These are phyloP conservation scores for Lasioglossum calceatum DNA, from an alignment of 2,888 invertebrate species.

Conservation along the genomic window DNA sequence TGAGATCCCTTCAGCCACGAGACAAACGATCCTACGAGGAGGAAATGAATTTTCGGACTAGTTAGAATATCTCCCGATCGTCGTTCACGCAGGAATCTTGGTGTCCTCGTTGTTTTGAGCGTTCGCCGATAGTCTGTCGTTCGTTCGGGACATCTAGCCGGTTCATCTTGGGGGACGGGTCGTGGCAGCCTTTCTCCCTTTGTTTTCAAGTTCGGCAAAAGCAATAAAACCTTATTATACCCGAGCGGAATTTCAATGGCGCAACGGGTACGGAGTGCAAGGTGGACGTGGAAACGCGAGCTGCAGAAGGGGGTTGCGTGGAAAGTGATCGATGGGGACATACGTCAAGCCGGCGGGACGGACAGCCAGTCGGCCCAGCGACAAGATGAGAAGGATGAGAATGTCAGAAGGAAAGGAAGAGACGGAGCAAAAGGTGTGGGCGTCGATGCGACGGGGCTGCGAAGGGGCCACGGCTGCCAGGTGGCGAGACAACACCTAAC, in stretches of 20 bases:
- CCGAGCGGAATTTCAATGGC: conserved; percentile 78
- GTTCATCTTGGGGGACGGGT: conserved; percentile 19
- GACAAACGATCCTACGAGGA: conserved; percentile 4
- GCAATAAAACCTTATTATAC: conserved; percentile 78
- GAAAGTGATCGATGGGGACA: conserved; percentile 80
- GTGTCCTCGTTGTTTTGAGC: neutral
- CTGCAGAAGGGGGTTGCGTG: conserved; percentile 64
- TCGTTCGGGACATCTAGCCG: neutral
- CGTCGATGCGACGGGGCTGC: conserved; percentile 32
- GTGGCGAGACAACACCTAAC: conserved; percentile 79
- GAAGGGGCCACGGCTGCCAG: conserved; percentile 70
- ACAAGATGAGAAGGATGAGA: conserved; percentile 70
- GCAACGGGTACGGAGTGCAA: conserved; percentile 56
- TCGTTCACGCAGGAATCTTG: conserved; percentile 6
- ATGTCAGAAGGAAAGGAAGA: conserved; percentile 60
- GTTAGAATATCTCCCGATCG: conserved; percentile 26
- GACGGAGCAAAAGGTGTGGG: conserved; percentile 54
- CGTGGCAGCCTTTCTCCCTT: conserved; percentile 56
- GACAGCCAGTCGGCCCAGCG: conserved; percentile 67
- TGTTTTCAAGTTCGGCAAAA: conserved; percentile 67
- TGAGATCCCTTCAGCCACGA: neutral
- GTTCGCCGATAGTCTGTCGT: conserved; percentile 42
- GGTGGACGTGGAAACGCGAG: conserved; percentile 72
- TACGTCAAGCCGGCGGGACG: conserved; percentile 76
- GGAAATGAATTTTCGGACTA: conserved; percentile 36